A percentile compares a stretch with the other conserved stretches of the same genome.
These are phyloP conservation scores for Dasysyrphus tricinctus DNA, from an alignment of 2,888 invertebrate species.

Conservation along the genomic window DNA sequence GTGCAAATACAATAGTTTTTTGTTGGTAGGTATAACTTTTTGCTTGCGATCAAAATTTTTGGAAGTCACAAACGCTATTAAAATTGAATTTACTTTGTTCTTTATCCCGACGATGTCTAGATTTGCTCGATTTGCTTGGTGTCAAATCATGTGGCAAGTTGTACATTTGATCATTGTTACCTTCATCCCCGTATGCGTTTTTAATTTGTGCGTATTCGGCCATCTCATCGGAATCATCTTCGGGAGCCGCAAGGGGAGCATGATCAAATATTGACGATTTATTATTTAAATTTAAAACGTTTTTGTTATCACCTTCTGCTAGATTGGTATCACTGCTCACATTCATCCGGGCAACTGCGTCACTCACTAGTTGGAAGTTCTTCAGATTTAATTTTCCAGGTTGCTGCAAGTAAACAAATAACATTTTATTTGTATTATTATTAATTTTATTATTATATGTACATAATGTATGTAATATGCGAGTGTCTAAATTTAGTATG, in stretches of 20 bases:
- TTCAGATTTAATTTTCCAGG: constrained; percentile 95
- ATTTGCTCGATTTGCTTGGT: constrained; percentile 84
- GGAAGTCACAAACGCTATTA: constrained; percentile 65
- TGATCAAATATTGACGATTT: constrained; percentile 85
- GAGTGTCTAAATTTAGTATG: no score
- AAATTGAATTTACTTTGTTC: constrained; percentile 85
- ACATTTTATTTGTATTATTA: constrained; percentile 1
- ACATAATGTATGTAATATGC: no score
- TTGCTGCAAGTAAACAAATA: constrained; percentile 85
- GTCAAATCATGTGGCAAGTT: constrained; percentile 88
- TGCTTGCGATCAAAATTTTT: constrained; percentile 58
- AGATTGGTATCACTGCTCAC: constrained; percentile 85
- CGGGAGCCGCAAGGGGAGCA: constrained; percentile 90
- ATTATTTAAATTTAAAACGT: constrained; percentile 76
- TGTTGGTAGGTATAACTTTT: constrained; percentile 51
- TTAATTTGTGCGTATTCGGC: constrained; percentile 89
- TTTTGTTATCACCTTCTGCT: constrained; percentile 81
- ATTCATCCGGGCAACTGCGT: constrained; percentile 90
- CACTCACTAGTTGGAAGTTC: constrained; percentile 94
- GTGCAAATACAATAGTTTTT: constrained; percentile 63
- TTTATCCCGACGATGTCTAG: constrained; percentile 87
- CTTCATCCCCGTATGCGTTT: constrained; percentile 86
- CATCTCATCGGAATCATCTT: constrained; percentile 88
- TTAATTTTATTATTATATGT: no score
- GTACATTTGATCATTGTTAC: constrained; percentile 85